These are phyloP conservation scores for Lacerta agilis DNA, from an alignment of 2,797 vertebrate genomes.

Conservation along the genomic window DNA sequence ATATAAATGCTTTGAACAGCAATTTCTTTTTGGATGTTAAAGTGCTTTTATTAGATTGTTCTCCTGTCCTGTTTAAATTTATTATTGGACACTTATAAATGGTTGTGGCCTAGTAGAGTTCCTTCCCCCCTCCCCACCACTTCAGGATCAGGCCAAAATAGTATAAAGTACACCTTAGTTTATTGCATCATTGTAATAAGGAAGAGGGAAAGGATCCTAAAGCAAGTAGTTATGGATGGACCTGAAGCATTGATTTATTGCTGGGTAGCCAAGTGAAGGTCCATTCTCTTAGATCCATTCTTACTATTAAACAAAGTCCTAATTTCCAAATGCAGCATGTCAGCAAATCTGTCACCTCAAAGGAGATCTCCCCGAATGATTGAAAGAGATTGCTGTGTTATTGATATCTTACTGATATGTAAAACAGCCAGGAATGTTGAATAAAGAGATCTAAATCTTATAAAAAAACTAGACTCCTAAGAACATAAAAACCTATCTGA, in stretches of 20 bases:
- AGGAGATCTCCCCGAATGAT: slow-evolving; percentile 12
- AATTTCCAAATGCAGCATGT: slow-evolving; percentile 17
- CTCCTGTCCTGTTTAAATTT: slow-evolving; percentile 77
- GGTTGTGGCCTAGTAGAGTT: slow-evolving; percentile 48
- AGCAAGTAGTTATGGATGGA: background rate
- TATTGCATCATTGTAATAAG: slow-evolving; percentile 18
- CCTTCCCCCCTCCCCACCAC: background rate
- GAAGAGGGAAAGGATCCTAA: background rate
- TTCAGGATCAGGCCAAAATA: slow-evolving; percentile 30
- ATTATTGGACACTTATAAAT: slow-evolving; percentile 70
- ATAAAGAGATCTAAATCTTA: slow-evolving; percentile 17
- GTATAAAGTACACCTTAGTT: slow-evolving; percentile 32
- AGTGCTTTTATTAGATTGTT: slow-evolving; percentile 83
- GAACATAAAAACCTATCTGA: no score
- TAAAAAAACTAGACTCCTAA: background rate
- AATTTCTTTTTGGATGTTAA: slow-evolving; percentile 78
- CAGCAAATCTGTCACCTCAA: slow-evolving; percentile 16
- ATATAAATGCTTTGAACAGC: slow-evolving; percentile 80
- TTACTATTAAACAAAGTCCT: background rate
- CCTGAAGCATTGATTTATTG: slow-evolving; percentile 8
- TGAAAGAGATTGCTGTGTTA: background rate
- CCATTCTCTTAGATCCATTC: background rate
- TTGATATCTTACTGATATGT: slow-evolving; percentile 5
- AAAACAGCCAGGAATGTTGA: background rate
- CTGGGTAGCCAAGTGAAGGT: slow-evolving; percentile 5